A percentile compares a stretch with the other conserved stretches of the same genome.
These are phyloP conservation scores for Caenorhabditis inopinata DNA, from an alignment of 1,140 invertebrate genomes.

Conservation along the genomic window DNA sequence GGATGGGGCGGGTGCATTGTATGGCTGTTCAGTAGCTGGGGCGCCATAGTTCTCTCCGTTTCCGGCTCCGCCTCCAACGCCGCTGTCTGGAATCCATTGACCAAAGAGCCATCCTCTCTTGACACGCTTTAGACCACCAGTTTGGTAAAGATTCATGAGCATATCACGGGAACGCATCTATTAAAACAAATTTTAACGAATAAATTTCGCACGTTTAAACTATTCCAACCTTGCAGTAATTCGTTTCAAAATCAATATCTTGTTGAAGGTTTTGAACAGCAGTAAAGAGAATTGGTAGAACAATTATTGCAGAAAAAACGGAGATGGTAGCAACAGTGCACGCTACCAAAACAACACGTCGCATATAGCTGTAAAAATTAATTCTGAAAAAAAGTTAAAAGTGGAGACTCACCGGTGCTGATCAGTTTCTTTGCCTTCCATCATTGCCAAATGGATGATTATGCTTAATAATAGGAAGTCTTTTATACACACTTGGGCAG, in stretches of 20 bases:
- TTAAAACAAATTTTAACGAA: not conserved
- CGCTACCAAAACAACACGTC: constrained; percentile 43
- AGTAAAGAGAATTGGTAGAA: constrained; percentile 48
- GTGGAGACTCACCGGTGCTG: constrained; percentile 58
- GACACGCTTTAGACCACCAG: not conserved
- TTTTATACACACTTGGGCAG: not conserved
- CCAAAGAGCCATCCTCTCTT: constrained; percentile 55
- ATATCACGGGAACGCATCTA: constrained; percentile 30
- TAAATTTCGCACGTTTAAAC: not conserved
- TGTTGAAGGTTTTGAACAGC: constrained; percentile 47
- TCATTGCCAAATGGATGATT: constrained; percentile 15
- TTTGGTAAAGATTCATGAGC: not conserved
- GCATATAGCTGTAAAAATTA: constrained; percentile 44
- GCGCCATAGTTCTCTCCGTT: constrained; percentile 37
- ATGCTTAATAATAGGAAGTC: not conserved
- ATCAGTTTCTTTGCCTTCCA: constrained; percentile 23
- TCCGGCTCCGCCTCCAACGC: constrained; percentile 49
- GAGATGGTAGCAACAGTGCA: constrained; percentile 44
- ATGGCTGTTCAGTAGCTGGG: constrained; percentile 23
- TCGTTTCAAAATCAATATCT: constrained; percentile 45
- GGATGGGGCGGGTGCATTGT: constrained; percentile 3
- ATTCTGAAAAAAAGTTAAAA: not conserved
- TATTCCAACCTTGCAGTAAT: constrained; percentile 50
- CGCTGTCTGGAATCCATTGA: constrained; percentile 53
- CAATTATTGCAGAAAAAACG: constrained; percentile 44